Evolutionary conservation across 2,113 vertebrate species (phyloP).

Genomic region (Alouatta palliata): DNA sequence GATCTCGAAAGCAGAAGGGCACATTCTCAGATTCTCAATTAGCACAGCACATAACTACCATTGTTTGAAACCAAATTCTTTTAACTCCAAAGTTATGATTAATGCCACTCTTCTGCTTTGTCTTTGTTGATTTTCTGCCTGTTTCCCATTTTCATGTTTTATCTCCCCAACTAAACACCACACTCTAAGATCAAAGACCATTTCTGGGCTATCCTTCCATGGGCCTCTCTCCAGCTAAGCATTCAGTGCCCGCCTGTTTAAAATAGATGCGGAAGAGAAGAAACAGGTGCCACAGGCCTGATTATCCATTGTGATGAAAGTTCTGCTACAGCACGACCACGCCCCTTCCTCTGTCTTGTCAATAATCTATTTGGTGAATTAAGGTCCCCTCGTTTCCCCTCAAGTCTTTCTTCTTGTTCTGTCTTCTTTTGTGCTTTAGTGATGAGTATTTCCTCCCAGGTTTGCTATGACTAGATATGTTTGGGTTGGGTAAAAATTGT

Average conservation of each 20-base stretch:
- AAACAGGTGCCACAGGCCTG: neutral
- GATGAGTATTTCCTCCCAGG: neutral
- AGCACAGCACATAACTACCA: accelerated
- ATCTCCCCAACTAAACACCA: neutral
- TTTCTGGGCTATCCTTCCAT: neutral
- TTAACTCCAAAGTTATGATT: neutral
- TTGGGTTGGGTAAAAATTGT: neutral
- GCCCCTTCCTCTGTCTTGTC: neutral
- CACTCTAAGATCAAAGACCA: neutral
- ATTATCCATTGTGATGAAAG: neutral
- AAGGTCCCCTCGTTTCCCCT: neutral
- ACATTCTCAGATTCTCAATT: accelerated
- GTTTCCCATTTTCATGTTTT: neutral
- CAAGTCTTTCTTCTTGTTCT: neutral
- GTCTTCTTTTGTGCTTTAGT: neutral
- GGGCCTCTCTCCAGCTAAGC: neutral
- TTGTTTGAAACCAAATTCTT: neutral
- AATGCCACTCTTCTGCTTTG: neutral
- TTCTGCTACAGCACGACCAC: neutral
- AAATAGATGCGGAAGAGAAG: neutral
- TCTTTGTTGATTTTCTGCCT: neutral
- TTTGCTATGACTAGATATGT: neutral
- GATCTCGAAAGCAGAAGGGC: neutral
- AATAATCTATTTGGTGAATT: neutral
- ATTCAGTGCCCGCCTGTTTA: neutral